Evolutionary conservation across 2,797 vertebrate genomes (phyloP).

Genomic region (Pogonophryne albipinna): DNA sequence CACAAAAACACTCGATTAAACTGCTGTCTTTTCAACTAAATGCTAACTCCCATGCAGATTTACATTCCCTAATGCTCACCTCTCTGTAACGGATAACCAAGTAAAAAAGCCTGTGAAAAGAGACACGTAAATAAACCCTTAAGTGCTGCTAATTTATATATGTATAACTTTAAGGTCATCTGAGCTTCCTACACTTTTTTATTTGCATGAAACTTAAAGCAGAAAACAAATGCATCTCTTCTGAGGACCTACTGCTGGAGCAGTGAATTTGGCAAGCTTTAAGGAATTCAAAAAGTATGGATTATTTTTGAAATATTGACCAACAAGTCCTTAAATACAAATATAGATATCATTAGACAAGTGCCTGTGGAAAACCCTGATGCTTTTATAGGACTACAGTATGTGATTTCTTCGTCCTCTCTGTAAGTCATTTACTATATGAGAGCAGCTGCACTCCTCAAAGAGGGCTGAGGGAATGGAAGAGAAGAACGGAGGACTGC

Average conservation of each 20-base stretch:
- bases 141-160: background rate
- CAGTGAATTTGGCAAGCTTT: slow-evolving; percentile 23
- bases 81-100: slow-evolving; percentile 14
- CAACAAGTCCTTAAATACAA: slow-evolving; percentile 17
- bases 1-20: background rate
- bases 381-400: background rate
- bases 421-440: slow-evolving; percentile 41
- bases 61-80: background rate
- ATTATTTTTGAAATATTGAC: slow-evolving; percentile 24
- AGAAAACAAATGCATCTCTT: background rate
- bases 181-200: background rate
- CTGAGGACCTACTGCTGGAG: background rate
- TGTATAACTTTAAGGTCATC: background rate
- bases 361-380: slow-evolving; percentile 17
- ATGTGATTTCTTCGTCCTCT: slow-evolving; percentile 25
- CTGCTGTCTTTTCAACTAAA: background rate
- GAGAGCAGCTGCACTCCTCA: slow-evolving; percentile 38
- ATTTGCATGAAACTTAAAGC: slow-evolving; percentile 20
- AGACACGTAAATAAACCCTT: slow-evolving; percentile 3
- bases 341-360: slow-evolving; percentile 30
- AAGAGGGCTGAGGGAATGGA: slow-evolving; percentile 46
- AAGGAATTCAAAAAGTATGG: slow-evolving; percentile 7
- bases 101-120: slow-evolving; percentile 21
- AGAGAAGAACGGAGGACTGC: slow-evolving; percentile 34
- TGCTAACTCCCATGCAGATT: background rate